Evolutionary conservation across 2,797 vertebrate genomes (phyloP), one percentile per base, ranked within the genome.

Genomic region (Carapus acus): DNA sequence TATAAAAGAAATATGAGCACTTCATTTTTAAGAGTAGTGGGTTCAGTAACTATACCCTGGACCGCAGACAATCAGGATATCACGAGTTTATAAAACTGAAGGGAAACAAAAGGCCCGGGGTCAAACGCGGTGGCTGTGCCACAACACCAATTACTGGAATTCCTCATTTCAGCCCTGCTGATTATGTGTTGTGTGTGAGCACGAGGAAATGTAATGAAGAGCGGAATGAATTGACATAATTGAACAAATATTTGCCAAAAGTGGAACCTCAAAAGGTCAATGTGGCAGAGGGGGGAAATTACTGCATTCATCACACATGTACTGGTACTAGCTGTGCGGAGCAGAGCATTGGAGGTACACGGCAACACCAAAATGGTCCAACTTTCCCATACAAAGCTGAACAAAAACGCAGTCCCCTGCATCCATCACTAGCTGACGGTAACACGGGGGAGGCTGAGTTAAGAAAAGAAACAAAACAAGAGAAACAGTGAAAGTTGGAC

Each of bases 401-500:
- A 48, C 55, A 60, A 60, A 67, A 59, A 41, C 49, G 48, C 43
- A 62, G 47, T 45, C 0, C 5, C 51, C 48, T 55, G 45, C 67
- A 63, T 79, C 67, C 46, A 61, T 75, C 61, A 62, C 57, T 20
- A 0, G 1, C 27, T 14, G 16, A 57, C 33, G 33, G 42, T 56
- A 53, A 44, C 2, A 9, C 9, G 33, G 43, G 42, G 53, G 17
- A 18, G 2, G 13, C 11, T 37, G 48, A 19, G 11, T 11, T 5
- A 33, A 33, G 11, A 36, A n/a, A 36, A 9, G 23, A 49, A 57
- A 59, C 17, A 19, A 5, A 16, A 14, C n/a, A 19, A 18, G 15
- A 23, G 27, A 54, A 59, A 42, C 42, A n/a, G 55, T 62, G 24
- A 41, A 60, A 19, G 47, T 39, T 27, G 61, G 49, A 62, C 52